Evolutionary conservation across 2,888 invertebrate genomes (phyloP), one percentile per base, ranked within the genome.

Genomic region (Temnothorax unifasciatus): DNA sequence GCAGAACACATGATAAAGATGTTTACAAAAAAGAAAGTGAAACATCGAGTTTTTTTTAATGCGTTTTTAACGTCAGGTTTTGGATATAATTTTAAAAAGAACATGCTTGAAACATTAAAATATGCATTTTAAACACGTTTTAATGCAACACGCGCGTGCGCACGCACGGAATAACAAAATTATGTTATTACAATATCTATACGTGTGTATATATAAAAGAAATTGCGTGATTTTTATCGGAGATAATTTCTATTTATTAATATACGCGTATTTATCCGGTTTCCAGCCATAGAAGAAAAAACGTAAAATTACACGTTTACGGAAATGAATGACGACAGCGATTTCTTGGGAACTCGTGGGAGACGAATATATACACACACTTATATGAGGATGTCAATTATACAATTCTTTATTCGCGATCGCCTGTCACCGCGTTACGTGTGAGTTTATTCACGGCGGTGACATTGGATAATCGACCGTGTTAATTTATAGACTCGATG

Each of bases 361-460:
- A 3, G 2, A 54, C 52, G 9, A 54, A 54, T 54, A 9, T 1
- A 29, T 25, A 2, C 25, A 2, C 13, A 52, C 21, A 8, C 9
- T 54, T 54, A 76, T 57, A 64, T 69, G 84, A 76, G 29, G 38
- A 64, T 61, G n/a, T 2, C 3, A 61, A 50, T 88, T 86, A 74
- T 87, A 77, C 85, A 87, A 73, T 77, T 76, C 52, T 57, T 34
- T 29, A 75, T 82, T 83, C 54, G 74, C 52, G 47, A 25, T 21
- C 75, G 59, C 52, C 57, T 85, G 85, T 86, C 86, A 84, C 64
- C 69, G 69, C 29, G 63, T 89, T 89, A 81, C 89, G 87, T 85
- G 64, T 44, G 9, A 73, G 69, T 89, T 87, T 89, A 89, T 89
- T 89, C 84, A 57, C 75, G 86, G 83, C 84, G 85, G 73, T 89